A percentile compares a stretch with the other conserved stretches of the same genome.
phyloP scores from a whole-genome alignment of 2,113 vertebrate genomes.

The Rhea americana region DNA sequence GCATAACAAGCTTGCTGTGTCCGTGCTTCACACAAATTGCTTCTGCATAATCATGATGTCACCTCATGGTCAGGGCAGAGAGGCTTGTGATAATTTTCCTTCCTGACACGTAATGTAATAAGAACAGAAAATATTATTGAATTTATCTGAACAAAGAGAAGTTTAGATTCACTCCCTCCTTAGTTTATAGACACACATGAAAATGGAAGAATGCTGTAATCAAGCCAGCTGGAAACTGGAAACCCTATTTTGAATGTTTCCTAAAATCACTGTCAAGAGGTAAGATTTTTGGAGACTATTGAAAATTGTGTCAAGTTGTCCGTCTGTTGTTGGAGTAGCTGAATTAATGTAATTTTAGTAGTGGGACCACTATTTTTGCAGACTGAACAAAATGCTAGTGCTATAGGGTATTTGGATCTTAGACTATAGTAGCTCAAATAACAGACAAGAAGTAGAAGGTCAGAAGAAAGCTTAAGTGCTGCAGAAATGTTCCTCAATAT shows the following conservation, averaged over 20 bases:
- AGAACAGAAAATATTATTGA: neutral
- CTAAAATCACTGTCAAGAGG: neutral
- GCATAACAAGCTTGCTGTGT: fast-evolving
- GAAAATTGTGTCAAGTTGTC: neutral
- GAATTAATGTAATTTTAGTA: neutral
- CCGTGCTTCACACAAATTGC: neutral
- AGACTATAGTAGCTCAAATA: neutral
- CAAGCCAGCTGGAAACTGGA: neutral
- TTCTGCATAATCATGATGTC: neutral
- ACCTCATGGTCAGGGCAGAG: neutral
- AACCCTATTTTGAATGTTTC: neutral
- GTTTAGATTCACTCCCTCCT: neutral
- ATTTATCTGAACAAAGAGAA: neutral
- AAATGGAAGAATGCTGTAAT: neutral
- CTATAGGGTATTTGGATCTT: neutral
- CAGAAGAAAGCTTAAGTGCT: neutral
- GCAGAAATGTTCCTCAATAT: neutral
- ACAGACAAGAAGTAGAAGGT: neutral
- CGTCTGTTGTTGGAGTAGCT: neutral
- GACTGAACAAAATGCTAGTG: neutral
- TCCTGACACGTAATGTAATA: neutral
- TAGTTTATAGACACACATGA: neutral
- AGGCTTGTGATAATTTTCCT: neutral
- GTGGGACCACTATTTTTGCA: neutral
- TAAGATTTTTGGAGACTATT: neutral